phyloP scores from a whole-genome alignment of 1,140 invertebrate species.

The Pachypeltis micranthus region DNA sequence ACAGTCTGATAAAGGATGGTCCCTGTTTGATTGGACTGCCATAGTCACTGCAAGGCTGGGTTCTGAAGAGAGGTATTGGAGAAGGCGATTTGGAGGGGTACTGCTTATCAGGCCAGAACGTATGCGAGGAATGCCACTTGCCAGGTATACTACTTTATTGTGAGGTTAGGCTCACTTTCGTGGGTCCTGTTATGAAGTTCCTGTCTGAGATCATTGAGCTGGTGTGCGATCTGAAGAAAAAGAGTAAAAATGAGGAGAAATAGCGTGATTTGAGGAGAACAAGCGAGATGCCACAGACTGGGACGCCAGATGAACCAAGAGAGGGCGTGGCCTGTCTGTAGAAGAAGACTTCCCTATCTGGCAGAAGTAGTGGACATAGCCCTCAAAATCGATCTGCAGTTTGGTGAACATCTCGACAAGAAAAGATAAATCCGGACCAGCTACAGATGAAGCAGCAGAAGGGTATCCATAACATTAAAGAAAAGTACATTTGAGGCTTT shows the following conservation, averaged over 20 bases:
- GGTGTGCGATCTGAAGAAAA: background rate
- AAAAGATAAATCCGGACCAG: background rate
- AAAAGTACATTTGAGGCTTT: background rate
- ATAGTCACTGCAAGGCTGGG: too few species aligned
- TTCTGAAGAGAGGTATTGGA: too few species aligned
- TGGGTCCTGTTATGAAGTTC: too few species aligned
- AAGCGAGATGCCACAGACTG: background rate
- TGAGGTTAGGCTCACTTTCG: too few species aligned
- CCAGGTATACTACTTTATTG: too few species aligned
- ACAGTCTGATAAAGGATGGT: too few species aligned
- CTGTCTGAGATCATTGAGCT: background rate
- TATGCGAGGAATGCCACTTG: too few species aligned
- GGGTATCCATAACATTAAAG: background rate
- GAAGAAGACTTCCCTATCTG: background rate
- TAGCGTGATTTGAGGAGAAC: background rate
- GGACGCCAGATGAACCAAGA: background rate
- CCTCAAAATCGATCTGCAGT: background rate
- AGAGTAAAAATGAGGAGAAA: background rate
- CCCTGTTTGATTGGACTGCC: too few species aligned
- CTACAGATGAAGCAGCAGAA: background rate
- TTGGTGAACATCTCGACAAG: background rate
- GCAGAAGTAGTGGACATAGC: background rate
- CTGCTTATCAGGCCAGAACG: too few species aligned
- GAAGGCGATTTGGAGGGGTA: too few species aligned
- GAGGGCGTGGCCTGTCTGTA: background rate